Evolutionary conservation across 2,113 vertebrate species (phyloP).

Genomic region (Symphodus melops): DNA sequence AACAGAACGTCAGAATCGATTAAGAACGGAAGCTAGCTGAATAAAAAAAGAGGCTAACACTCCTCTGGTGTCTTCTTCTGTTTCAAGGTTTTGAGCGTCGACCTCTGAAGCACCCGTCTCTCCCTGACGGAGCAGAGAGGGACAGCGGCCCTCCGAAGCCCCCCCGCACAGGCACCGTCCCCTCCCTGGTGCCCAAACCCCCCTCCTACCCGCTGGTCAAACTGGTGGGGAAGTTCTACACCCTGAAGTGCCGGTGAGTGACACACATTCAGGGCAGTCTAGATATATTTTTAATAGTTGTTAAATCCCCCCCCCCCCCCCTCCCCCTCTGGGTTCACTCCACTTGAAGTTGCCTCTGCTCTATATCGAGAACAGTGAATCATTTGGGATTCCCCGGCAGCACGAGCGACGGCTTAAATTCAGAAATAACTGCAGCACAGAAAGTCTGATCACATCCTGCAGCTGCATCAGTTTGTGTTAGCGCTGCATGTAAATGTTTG

Average conservation of each 20-base stretch:
- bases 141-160: slow-evolving; percentile 86
- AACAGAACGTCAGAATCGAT: too few relatives aligned
- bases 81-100: slow-evolving; percentile 90
- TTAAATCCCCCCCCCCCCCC: slow-evolving; percentile 32
- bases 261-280: not conserved
- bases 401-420: slow-evolving; percentile 39
- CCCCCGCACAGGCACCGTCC: slow-evolving; percentile 89
- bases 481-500: not conserved
- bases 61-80: not conserved
- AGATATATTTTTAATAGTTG: slow-evolving; percentile 44
- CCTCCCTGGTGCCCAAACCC: slow-evolving; percentile 92
- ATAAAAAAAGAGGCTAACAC: too few relatives aligned
- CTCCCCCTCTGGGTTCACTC: slow-evolving; percentile 21
- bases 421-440: slow-evolving; percentile 28
- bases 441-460: not conserved
- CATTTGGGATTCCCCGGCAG: slow-evolving; percentile 55
- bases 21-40: too few relatives aligned
- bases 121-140: slow-evolving; percentile 82
- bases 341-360: slow-evolving; percentile 41
- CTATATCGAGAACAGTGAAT: slow-evolving; percentile 40
- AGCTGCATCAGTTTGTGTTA: not conserved
- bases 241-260: slow-evolving; percentile 95
- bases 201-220: slow-evolving; percentile 93
- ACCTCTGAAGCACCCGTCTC: slow-evolving; percentile 84
- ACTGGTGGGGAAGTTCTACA: slow-evolving; percentile 95